Evolutionary conservation across 1,140 invertebrate species (phyloP), one percentile per base, ranked within the genome.

Genomic region (Eciton burchellii): DNA sequence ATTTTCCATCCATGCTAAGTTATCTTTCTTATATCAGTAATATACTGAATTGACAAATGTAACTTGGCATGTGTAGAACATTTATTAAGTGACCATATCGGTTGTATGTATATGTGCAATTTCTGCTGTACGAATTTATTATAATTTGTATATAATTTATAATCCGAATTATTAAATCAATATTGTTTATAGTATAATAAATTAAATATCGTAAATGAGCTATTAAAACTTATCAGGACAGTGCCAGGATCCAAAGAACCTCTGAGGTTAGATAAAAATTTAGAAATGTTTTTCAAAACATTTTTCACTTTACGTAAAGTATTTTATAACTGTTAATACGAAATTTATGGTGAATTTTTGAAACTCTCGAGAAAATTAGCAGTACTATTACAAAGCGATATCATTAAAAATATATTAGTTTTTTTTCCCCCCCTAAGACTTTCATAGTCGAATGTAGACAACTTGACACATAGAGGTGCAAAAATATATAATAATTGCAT

Each of bases 141-240:
- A 60, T 79, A 49, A 79, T 83, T 83, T 82, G 26, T 82, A 76
- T 65, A 82, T 82, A 45, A 76, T 59, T 73, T 73, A 73, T 60
- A 8, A 54, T 54, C 19, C 35, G 29, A 62, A 62, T 76, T 43
- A 29, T 43, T 54, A 54, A 45, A 62, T 8, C 59, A 21, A 65
- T 41, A 21, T 49, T 19, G 14, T 52, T 43, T 65, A n/a, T 76
- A 76, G 60, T 3, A 11, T 41, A 76, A 63, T 63, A 65, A 76
- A 66, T 52, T 11, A 3, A 76, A 65, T 76, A 76, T 19, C 24
- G 54, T 35, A 41, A 54, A 49, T 76, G 21, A 52, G 52, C 8
- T 12, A 49, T 47, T 16, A 66, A 41, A 56, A 29, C 16, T 9
- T 56, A 3, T 26, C 11, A 62, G 14, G 29, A n/a, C 3, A 60